phyloP scores from a whole-genome alignment of 1,140 invertebrate genomes.

The Pararge aegeria region DNA sequence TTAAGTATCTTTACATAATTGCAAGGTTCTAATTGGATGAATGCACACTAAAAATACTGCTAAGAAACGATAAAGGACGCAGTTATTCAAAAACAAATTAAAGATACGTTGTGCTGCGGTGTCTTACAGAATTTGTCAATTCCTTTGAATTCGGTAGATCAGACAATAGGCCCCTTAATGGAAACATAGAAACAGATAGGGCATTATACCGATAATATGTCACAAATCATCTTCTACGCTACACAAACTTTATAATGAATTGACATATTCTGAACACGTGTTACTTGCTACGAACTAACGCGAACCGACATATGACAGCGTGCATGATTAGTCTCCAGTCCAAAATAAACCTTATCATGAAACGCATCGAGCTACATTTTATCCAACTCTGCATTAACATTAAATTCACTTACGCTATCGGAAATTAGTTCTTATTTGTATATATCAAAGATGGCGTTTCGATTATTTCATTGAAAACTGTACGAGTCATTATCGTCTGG shows the following conservation, averaged over 20 bases:
- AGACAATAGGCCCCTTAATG: conserved; percentile 64
- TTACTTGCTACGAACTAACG: conserved; percentile 52
- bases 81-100: conserved; percentile 37
- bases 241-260: conserved; percentile 77
- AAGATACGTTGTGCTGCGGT: conserved; percentile 30
- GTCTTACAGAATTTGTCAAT: conserved; percentile 54
- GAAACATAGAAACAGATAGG: conserved; percentile 58
- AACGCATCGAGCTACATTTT: conserved; percentile 31
- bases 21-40: background rate
- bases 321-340: conserved; percentile 28
- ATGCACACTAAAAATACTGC: background rate
- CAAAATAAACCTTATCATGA: conserved; percentile 35
- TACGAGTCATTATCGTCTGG: conserved; percentile 38
- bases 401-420: conserved; percentile 32
- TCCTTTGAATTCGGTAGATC: conserved; percentile 55
- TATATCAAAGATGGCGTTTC: conserved; percentile 33
- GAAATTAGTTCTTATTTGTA: conserved; percentile 48
- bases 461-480: conserved; percentile 29
- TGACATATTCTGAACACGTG: conserved; percentile 76
- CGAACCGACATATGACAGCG: conserved; percentile 44
- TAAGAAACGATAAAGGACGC: background rate
- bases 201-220: conserved; percentile 71
- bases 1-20: background rate
- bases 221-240: conserved; percentile 72
- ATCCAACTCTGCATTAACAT: conserved; percentile 14